Evolutionary conservation across 2,797 vertebrate species (phyloP), one percentile per base, ranked within the genome.

Genomic region (Sciurus vulgaris): DNA sequence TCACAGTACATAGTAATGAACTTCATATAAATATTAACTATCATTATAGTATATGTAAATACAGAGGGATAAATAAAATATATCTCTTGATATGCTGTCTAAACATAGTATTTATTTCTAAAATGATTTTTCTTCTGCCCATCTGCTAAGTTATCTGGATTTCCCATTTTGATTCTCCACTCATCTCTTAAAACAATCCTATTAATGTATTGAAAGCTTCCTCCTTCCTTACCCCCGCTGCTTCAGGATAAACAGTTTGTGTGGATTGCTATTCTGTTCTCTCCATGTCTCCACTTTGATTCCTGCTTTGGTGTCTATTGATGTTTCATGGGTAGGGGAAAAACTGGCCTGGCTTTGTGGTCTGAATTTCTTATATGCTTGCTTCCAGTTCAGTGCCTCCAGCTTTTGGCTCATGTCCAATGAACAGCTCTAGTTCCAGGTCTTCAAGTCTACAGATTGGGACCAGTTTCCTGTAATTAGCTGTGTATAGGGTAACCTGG

Each of bases 51-150:
- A 49, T 2, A 28, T 26, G 73, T 61, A 84, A 78, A 54, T 41
- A 86, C 14, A 84, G 22, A 84, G 56, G 0, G 10, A 41, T 0
- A 92, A 86, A 88, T 67, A 79, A 38, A 91, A 81, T 47, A 85
- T 9, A 90, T 81, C 96, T 94, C 2, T 74, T 30, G 20, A 77
- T 81, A 7, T 69, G 20, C 5, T 78, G 61, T 24, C 51, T 14
- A 73, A 26, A 73, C 73, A 86, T 18, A 61, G 10, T 65, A 56
- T 67, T 79, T 79, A 70, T 88, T 93, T 95, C 49, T 63, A 74
- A 92, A 92, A 70, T 63, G 12, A 92, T 82, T 93, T 92, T 94
- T 56, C 77, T 61, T 94, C 54, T 90, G 18, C 28, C 4, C 1
- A 47, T 72, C 38, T 63, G n/a, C 20, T 91, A 89, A 72, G 7